Percentiles rank a stretch among this genome's conserved stretches.
Evolutionary conservation across 2,797 vertebrate species (phyloP).

Genomic region (Fistularia tabacaria): DNA sequence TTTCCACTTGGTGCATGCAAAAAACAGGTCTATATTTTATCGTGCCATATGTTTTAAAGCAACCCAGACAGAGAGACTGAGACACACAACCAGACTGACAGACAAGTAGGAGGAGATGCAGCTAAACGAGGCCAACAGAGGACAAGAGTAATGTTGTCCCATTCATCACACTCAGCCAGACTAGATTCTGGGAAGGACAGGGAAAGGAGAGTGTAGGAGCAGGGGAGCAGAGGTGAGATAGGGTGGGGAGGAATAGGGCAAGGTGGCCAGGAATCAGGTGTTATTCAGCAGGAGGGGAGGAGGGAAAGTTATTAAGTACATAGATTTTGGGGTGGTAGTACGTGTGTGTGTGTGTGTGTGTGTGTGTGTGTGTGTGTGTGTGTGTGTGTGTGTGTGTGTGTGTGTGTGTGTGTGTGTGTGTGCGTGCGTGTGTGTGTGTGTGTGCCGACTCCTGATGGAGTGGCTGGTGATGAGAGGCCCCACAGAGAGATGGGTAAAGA

Average conservation of each 20-base stretch:
- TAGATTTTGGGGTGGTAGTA: conserved; percentile 47
- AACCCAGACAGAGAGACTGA: conserved; percentile 10
- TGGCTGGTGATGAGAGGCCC: conserved; percentile 69
- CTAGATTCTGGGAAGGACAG: conserved; percentile 69
- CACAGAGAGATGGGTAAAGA: conserved; percentile 69
- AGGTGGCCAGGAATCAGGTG: conserved; percentile 40
- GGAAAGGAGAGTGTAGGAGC: conserved; percentile 69
- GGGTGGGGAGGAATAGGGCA: conserved; percentile 38
- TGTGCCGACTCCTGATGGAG: conserved; percentile 72
- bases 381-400: too few relatives aligned
- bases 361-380: too few relatives aligned
- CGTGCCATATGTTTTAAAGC: conserved; percentile 14
- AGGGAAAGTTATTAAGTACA: conserved; percentile 43
- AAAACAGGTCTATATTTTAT: too few relatives aligned
- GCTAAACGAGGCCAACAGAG: conserved; percentile 74
- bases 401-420: background rate
- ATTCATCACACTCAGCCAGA: conserved; percentile 75
- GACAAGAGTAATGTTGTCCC: conserved; percentile 76
- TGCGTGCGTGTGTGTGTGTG: too few relatives aligned
- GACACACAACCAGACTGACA: conserved; percentile 6
- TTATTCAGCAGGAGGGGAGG: conserved; percentile 48
- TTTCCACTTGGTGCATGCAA: too few relatives aligned
- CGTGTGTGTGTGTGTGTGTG: conserved; percentile 14
- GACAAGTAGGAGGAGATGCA: conserved; percentile 46
- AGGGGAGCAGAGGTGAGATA: conserved; percentile 65